Evolutionary conservation across 2,888 invertebrate species (phyloP), one percentile per base, ranked within the genome.

Genomic region (Pherbina coryleti): DNA sequence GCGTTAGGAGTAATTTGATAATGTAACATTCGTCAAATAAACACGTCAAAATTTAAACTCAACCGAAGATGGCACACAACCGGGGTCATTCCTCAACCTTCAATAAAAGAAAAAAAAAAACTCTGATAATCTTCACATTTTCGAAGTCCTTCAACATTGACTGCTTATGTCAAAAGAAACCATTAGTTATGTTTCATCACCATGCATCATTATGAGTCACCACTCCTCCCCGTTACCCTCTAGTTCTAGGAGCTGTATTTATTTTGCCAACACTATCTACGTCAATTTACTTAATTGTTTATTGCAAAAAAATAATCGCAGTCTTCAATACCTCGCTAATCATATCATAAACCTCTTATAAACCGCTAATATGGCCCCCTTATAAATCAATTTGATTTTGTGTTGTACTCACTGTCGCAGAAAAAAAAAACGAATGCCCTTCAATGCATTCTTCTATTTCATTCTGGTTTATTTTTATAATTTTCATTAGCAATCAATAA

Each of bases 401-500:
- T 22, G 17, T 49, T 34, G 34, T 66, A 19, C 34, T n/a, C 4
- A 66, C 17, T 70, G 3, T n/a, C 17, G 53, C 28, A 49, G 17
- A 28, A 51, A 44, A 44, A 44, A 11, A 2, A 11, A 34, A 9
- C 37, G 84, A 85, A 82, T 83, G 85, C 82, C 84, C 84, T 84
- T 84, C 85, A 84, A 84, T 82, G 84, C 77, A 77, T 81, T 71
- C 55, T 51, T 17, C 2, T 25, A 22, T n/a, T 51, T 3, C 31
- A 75, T 11, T 76, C 14, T 69, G 5, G 37, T 69, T 84, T 82
- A 83, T 82, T 82, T 19, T 51, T 82, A 77, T 76, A 81, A 49
- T 81, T 82, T 85, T 85, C 84, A 84, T 84, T 85, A 85, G 84
- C 82, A 83, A 82, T 81, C 82, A 79, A 60, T 85, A 85, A 86